phyloP scores from a whole-genome alignment of 2,113 vertebrate species.

The Vicugna pacos region DNA sequence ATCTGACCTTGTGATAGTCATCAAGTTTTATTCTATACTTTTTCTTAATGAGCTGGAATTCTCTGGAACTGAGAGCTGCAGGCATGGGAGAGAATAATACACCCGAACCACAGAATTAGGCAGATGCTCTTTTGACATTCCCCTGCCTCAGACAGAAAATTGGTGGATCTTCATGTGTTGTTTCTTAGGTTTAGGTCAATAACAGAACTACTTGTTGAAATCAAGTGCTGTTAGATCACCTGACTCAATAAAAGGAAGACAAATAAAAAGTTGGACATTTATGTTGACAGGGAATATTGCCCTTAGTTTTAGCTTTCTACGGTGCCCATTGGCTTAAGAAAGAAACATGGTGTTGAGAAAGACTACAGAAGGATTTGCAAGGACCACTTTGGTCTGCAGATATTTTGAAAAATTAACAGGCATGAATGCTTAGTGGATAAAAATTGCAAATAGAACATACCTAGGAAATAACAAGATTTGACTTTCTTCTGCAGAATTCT shows the following conservation, averaged over 20 bases:
- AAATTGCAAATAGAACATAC: not conserved
- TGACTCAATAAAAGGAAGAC: conserved; percentile 15
- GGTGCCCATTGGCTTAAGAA: not conserved
- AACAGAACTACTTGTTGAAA: not conserved
- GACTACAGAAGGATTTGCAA: not conserved
- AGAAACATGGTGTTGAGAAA: not conserved
- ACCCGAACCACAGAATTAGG: conserved; percentile 41
- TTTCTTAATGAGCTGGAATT: conserved; percentile 64
- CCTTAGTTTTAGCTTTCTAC: conserved; percentile 4
- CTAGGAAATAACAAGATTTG: not conserved
- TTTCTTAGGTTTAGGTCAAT: not conserved
- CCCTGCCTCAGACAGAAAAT: conserved; percentile 36
- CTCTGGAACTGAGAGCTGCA: conserved; percentile 39
- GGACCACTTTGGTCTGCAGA: conserved; percentile 11
- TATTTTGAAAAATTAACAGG: conserved; percentile 44
- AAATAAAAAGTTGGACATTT: not conserved
- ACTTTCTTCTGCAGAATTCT: not conserved
- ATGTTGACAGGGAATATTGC: not conserved
- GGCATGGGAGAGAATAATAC: conserved; percentile 60
- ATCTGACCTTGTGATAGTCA: conserved; percentile 72
- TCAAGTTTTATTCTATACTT: conserved; percentile 24
- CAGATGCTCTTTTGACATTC: conserved; percentile 49
- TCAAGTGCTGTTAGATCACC: conserved; percentile 10
- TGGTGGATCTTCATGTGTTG: conserved; percentile 16
- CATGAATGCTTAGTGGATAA: not conserved